phyloP scores from a whole-genome alignment of 2,113 vertebrate genomes.

The Macquaria australasica region DNA sequence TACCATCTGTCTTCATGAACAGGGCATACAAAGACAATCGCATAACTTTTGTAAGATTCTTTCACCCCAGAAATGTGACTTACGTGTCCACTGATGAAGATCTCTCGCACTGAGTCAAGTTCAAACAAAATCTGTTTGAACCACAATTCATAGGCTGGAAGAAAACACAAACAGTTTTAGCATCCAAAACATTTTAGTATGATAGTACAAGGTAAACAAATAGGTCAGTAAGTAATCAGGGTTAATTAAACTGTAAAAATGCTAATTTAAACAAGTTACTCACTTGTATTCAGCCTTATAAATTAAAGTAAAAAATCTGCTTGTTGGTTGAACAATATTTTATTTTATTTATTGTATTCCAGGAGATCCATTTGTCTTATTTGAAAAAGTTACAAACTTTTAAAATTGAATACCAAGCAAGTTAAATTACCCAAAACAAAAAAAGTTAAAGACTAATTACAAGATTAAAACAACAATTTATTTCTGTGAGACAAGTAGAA shows the following conservation, averaged over 20 bases:
- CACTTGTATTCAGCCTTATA: not conserved
- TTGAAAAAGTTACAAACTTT: too few species aligned
- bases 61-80: conserved; percentile 75
- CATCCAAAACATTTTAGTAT: not conserved
- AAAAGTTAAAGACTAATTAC: not conserved
- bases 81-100: conserved; percentile 94
- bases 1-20: not conserved
- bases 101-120: conserved; percentile 93
- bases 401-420: not conserved
- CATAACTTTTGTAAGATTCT: not conserved
- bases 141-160: conserved; percentile 95
- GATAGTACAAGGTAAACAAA: not conserved
- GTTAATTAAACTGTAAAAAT: not conserved
- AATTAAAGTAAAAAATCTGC: not conserved
- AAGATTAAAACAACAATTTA: not conserved
- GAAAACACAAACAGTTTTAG: conserved; percentile 24
- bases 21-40: not conserved
- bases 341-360: too few species aligned
- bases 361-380: too few species aligned
- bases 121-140: conserved; percentile 99
- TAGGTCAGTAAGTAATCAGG: not conserved
- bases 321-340: not conserved
- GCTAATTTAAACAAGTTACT: not conserved
- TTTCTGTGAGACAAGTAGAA: not conserved
- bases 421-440: not conserved